A percentile compares a stretch with the other conserved stretches of the same genome.
phyloP scores from a whole-genome alignment of 2,797 vertebrate species.

The Sebastes paucispinis region DNA sequence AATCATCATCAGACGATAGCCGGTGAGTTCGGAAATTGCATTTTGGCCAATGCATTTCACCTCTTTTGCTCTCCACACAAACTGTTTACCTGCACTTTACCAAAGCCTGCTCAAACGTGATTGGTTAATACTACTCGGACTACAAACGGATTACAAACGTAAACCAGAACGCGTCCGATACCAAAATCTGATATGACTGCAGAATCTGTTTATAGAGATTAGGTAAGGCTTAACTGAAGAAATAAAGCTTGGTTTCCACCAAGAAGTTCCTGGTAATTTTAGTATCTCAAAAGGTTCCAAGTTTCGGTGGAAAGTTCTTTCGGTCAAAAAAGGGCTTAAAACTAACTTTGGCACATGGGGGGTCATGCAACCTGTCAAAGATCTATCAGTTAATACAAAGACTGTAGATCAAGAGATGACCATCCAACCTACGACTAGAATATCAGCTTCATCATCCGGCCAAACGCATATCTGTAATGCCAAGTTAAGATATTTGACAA shows the following conservation, averaged over 20 bases:
- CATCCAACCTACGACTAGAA: not conserved
- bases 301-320: no score
- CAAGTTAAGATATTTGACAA: not conserved
- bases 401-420: not conserved
- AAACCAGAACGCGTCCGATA: not conserved
- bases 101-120: not conserved
- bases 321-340: not conserved
- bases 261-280: not conserved
- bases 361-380: not conserved
- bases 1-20: not conserved
- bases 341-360: not conserved
- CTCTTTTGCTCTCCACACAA: not conserved
- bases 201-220: not conserved
- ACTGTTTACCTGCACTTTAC: not conserved
- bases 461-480: not conserved
- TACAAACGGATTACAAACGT: accelerated
- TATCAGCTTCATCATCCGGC: not conserved
- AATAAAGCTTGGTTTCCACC: not conserved
- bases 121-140: not conserved
- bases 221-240: not conserved
- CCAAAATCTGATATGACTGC: not conserved
- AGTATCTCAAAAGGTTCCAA: not conserved
- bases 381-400: not conserved
- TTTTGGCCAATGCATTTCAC: not conserved
- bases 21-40: no score